phyloP scores from a whole-genome alignment of 2,797 vertebrate genomes.

The Chromobotia macracanthus region DNA sequence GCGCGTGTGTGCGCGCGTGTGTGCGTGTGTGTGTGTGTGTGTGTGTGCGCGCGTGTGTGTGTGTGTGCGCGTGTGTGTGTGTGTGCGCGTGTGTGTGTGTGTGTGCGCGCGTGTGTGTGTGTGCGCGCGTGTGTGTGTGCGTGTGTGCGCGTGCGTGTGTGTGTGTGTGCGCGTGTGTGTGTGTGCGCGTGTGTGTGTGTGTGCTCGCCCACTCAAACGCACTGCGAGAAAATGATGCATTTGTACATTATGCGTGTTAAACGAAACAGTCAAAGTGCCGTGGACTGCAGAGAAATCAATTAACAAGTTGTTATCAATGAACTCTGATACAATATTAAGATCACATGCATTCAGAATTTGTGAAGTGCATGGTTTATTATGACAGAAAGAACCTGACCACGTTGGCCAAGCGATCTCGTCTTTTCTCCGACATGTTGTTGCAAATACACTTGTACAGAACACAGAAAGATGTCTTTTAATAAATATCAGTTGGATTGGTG shows the following conservation, averaged over 20 bases:
- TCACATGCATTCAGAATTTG: too few species aligned
- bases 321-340: too few species aligned
- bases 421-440: too few species aligned
- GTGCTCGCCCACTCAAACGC: conserved; percentile 54
- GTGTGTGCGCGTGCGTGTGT: conserved; percentile 27
- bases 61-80: conserved; percentile 28
- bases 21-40: background rate
- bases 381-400: too few species aligned
- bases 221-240: conserved; percentile 37
- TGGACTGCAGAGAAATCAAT: background rate
- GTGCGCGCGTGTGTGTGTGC: conserved; percentile 42
- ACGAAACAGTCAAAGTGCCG: conserved; percentile 4
- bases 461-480: too few species aligned
- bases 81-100: conserved; percentile 28
- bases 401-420: too few species aligned
- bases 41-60: conserved; percentile 34
- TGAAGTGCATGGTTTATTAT: too few species aligned
- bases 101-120: conserved; percentile 35
- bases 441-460: too few species aligned
- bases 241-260: conserved; percentile 24
- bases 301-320: background rate
- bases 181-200: too few species aligned
- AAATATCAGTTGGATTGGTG: too few species aligned
- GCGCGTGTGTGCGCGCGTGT: background rate
- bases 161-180: too few species aligned